Percentiles rank a stretch among this genome's conserved stretches.
phyloP scores from a whole-genome alignment of 2,888 invertebrate species.

The Selenia dentaria region DNA sequence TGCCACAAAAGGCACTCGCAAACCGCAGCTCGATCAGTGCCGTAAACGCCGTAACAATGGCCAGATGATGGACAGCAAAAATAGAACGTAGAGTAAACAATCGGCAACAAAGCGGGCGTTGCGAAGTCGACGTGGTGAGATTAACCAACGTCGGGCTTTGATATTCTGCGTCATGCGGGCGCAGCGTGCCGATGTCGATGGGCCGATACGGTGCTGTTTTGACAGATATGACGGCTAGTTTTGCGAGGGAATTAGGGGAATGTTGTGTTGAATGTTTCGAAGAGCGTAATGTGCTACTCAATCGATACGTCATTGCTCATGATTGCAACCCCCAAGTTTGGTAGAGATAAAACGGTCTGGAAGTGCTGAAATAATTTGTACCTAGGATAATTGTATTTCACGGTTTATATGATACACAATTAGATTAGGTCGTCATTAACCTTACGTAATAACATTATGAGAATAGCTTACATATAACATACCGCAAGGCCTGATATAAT shows the following conservation, averaged over 20 bases:
- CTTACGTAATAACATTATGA: no score
- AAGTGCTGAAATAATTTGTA: no score
- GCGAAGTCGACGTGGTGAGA: slow-evolving; percentile 64
- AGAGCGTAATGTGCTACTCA: background rate
- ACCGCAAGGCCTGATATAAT: no score
- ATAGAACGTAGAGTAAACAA: slow-evolving; percentile 81
- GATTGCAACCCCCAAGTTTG: no score
- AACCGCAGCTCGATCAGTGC: slow-evolving; percentile 56
- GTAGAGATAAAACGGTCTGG: no score
- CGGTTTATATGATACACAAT: slow-evolving; percentile 3
- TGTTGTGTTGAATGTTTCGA: slow-evolving; percentile 8
- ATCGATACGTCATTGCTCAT: slow-evolving; percentile 1
- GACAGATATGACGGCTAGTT: slow-evolving; percentile 25
- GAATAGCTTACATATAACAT: no score
- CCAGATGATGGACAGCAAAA: slow-evolving; percentile 82
- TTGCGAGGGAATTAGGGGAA: slow-evolving; percentile 11
- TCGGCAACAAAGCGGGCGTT: slow-evolving; percentile 71
- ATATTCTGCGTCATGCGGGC: slow-evolving; percentile 54
- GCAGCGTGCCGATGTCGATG: slow-evolving; percentile 39
- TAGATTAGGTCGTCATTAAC: no score
- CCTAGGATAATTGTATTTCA: no score
- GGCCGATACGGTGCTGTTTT: slow-evolving; percentile 31
- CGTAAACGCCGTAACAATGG: slow-evolving; percentile 79
- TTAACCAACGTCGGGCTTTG: slow-evolving; percentile 62
- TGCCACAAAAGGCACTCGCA: slow-evolving; percentile 59